A percentile compares a stretch with the other conserved stretches of the same genome.
These are phyloP conservation scores for Chloroclystis v-ata DNA, from an alignment of 2,888 invertebrate genomes.

Conservation along the genomic window DNA sequence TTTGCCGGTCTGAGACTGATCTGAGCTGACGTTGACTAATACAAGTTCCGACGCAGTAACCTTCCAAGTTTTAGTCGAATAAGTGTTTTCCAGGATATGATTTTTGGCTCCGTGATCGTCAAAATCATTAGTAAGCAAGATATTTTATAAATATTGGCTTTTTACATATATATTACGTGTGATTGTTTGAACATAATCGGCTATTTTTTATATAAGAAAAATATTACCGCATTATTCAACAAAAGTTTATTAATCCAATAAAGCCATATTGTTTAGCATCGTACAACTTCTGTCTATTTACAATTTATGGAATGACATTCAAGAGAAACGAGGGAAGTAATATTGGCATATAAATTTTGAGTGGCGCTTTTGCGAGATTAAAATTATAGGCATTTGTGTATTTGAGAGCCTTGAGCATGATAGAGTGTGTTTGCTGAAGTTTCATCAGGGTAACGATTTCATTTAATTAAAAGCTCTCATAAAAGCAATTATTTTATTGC, in stretches of 20 bases:
- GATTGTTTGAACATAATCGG: too few relatives aligned
- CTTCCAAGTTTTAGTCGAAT: constrained; percentile 10
- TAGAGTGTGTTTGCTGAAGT: background rate
- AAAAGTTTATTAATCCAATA: too few relatives aligned
- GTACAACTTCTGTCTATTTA: constrained; percentile 14
- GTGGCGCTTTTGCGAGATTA: constrained; percentile 13
- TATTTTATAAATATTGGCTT: too few relatives aligned
- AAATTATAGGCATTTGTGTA: constrained; percentile 11
- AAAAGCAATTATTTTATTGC: too few relatives aligned
- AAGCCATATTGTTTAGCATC: constrained; percentile 7
- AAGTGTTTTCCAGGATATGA: too few relatives aligned
- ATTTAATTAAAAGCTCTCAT: too few relatives aligned
- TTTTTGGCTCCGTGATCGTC: too few relatives aligned
- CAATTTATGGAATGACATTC: constrained; percentile 20
- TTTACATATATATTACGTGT: too few relatives aligned
- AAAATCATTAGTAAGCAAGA: too few relatives aligned
- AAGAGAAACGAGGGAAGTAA: constrained; percentile 19
- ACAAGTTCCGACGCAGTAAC: constrained; percentile 32
- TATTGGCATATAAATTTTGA: constrained; percentile 22
- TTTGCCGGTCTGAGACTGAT: constrained; percentile 38
- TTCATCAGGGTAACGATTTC: background rate
- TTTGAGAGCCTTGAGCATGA: constrained; percentile 2
- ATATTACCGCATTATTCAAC: too few relatives aligned
- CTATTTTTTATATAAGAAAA: too few relatives aligned
- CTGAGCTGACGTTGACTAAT: constrained; percentile 42